Evolutionary conservation across 2,113 vertebrate genomes (phyloP).

Genomic region (Halichoeres trimaculatus): DNA sequence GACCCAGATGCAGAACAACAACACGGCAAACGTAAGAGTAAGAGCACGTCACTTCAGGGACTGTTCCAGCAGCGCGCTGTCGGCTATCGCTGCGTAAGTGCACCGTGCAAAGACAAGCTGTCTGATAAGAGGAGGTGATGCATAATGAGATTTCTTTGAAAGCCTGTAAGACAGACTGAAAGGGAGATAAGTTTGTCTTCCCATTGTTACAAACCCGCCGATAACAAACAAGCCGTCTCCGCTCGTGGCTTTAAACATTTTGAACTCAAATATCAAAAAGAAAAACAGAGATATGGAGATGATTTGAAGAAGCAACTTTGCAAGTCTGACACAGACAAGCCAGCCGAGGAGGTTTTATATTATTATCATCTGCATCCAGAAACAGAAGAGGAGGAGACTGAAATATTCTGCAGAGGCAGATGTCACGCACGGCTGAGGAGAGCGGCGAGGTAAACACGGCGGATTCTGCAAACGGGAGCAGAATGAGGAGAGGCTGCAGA

Average conservation of each 20-base stretch:
- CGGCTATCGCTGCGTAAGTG: background rate
- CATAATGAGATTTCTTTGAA: constrained; percentile 34
- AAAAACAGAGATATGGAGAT: background rate
- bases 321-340: background rate
- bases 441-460: constrained; percentile 29
- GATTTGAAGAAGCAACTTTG: background rate
- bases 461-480: background rate
- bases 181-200: background rate
- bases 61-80: background rate
- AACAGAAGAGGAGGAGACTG: background rate
- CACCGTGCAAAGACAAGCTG: background rate
- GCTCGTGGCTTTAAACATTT: background rate
- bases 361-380: constrained; percentile 6
- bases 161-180: constrained; percentile 4
- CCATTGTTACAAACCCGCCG: background rate
- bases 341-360: constrained; percentile 3
- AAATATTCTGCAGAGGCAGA: constrained; percentile 41
- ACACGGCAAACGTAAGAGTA: too few relatives aligned
- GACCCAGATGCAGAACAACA: background rate
- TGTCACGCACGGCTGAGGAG: constrained; percentile 45
- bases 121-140: constrained; percentile 25
- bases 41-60: background rate
- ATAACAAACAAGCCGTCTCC: background rate
- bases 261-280: constrained; percentile 9
- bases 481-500: background rate